Base-by-base conservation (phyloP, 2,113 vertebrate species). In the Phrynosoma platyrhinos region DNA sequence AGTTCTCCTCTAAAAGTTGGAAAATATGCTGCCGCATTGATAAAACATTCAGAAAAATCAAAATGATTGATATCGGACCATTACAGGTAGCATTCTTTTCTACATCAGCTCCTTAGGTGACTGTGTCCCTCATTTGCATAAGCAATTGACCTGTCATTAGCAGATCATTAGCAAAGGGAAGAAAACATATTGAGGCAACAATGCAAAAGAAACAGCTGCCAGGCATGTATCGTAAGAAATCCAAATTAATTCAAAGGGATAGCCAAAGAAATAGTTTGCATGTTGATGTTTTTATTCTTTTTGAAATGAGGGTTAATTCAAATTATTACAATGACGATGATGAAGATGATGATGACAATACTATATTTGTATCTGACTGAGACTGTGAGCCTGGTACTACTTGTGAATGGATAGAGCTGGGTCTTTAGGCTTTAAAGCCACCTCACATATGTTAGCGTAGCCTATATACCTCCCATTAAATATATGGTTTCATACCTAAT, bases 61-160 rank as follows among this genome's bases (percentile, higher is more conserved):
- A 95, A 93, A 94, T 96, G 94, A 95, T 95, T 83, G 92, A 92
- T 95, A 86, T 91, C 68, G 81, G 84, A 94, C 89, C 93, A 91
- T 92, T 95, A 91, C 74, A 94, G 81, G 78, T 89, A 90, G 79
- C 93, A 90, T 72, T 92, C 84, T 90, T 94, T 91, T 87, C 80
- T 86, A 92, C 91, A 1, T 95, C 87, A 88, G 88, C 92, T 84
- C 27, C 91, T 85, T 94, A 86, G 89, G 58, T 87, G 90, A 83
- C 86, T 91, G 52, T 91, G 93, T 94, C 92, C 90, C 88, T 94
- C 90, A 97, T 96, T 96, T 96, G 93, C 91, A 94, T 95, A 92
- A 95, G 94, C 93, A 96, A 95, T 95, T 95, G 96, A 94, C 94
- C 95, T 94, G 94, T 93, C 94, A 95, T 95, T 96, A 96, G 69